Base-by-base conservation (phyloP, 2,113 vertebrate species). In the Hydrochoerus hydrochaeris region DNA sequence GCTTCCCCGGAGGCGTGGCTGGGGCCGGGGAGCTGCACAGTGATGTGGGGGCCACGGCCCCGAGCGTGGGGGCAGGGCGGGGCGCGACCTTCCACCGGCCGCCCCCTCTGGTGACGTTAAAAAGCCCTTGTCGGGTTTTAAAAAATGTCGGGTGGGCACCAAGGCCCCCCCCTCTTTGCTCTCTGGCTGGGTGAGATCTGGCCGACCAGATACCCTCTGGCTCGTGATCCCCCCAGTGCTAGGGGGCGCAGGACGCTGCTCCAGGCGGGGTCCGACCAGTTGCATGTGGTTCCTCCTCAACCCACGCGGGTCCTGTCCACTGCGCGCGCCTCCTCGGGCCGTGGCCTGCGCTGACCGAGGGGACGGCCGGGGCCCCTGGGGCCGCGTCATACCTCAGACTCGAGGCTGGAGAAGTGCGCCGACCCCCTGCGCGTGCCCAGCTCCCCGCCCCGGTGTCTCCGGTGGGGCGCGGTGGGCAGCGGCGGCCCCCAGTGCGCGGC, bases 341-440 rank as follows among this genome's bases (percentile, higher is more conserved):
- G 94, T 97, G 97, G 93, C 96, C 95, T 91, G 97, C 96, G 97
- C 97, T 97, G 97, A 95, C 97, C 97, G 90, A 95, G 95, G 94
- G 95, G 97, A 63, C 52, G 83, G 54, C 3, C 3, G 52, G 83
- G 71, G 38, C 24, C 86, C 80, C 95, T 81, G 0, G 85, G 96
- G 96, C 85, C 91, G 52, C 90, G 97, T 99, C 99, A 99, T 99
- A 99, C 99, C 98, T 99, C 99, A 30, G 99, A 99, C 98, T 99
- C 99, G 96, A 99, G 98, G 98, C 99, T 99, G 98, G 99, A 99
- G 98, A 99, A 99, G 98, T 99, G 99, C 96, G 99, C 99, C 16
- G 99, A 99, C 96, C 99, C 99, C 96, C 99, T 98, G 87, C 99
- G 99, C 46, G 99, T 99, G 98, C 99, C 99, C 98, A 99, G 98